A percentile compares a stretch with the other conserved stretches of the same genome.
Conservation (phyloP, 2,888 invertebrate species). For the Tipula vernalis region DNA sequence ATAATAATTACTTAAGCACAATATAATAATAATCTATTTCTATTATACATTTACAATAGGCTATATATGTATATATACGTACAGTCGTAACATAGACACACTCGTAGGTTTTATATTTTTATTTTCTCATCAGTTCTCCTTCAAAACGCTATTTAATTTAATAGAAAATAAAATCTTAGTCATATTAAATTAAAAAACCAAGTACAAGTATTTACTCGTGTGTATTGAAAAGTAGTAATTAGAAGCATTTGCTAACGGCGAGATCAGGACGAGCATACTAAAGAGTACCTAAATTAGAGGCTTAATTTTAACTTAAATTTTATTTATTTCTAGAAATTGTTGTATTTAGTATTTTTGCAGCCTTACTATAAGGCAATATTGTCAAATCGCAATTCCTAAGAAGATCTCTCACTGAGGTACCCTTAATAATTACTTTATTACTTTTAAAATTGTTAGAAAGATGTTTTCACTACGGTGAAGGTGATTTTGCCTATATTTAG, state of each 20-base stretch:
- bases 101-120: neutral
- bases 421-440: neutral
- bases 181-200: neutral
- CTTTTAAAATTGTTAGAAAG: neutral
- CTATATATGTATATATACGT: neutral
- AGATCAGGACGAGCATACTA: too few species aligned
- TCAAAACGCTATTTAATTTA: neutral
- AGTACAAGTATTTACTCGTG: neutral
- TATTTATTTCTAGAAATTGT: too few species aligned
- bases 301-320: too few species aligned
- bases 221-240: neutral
- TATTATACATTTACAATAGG: neutral
- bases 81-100: neutral
- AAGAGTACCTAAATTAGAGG: too few species aligned
- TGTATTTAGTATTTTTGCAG: too few species aligned
- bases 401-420: neutral
- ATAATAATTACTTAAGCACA: neutral
- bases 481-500: neutral
- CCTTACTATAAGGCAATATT: too few species aligned
- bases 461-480: neutral
- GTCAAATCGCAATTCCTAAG: too few species aligned
- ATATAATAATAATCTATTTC: neutral
- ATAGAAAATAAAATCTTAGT: neutral
- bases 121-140: neutral
- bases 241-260: neutral